A percentile compares a stretch with the other conserved stretches of the same genome.
These are phyloP conservation scores for Halyomorpha halys DNA, from an alignment of 1,140 invertebrate species.

Conservation along the genomic window DNA sequence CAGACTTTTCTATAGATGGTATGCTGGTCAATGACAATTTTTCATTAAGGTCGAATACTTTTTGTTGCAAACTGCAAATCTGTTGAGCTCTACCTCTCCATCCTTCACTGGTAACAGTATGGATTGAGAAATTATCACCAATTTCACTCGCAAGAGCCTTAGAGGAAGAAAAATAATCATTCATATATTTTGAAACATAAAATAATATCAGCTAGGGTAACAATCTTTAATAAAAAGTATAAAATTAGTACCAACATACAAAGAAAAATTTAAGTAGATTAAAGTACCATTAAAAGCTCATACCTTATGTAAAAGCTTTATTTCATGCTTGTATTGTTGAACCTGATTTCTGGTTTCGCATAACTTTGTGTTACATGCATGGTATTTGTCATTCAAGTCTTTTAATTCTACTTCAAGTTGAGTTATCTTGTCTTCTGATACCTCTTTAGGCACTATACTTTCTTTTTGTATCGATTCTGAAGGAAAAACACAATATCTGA, in stretches of 20 bases:
- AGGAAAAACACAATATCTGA: slow-evolving; percentile 6
- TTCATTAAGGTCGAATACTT: slow-evolving; percentile 48
- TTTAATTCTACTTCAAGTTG: slow-evolving; percentile 40
- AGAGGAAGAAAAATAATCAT: too few relatives aligned
- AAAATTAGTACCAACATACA: too few relatives aligned
- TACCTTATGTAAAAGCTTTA: slow-evolving; percentile 42
- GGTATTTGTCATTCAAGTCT: slow-evolving; percentile 48
- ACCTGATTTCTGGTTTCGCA: slow-evolving; percentile 54
- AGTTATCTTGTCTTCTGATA: slow-evolving; percentile 21
- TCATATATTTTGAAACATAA: too few relatives aligned
- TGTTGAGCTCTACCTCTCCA: slow-evolving; percentile 64
- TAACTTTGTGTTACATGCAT: slow-evolving; percentile 47
- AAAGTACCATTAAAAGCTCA: background rate
- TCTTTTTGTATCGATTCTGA: background rate
- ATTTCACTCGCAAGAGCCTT: slow-evolving; percentile 39
- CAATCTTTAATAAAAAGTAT: too few relatives aligned
- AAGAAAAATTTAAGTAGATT: background rate
- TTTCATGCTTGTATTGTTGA: slow-evolving; percentile 49
- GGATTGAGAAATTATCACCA: slow-evolving; percentile 45
- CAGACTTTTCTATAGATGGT: slow-evolving; percentile 17
- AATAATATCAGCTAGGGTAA: too few relatives aligned
- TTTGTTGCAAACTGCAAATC: slow-evolving; percentile 51
- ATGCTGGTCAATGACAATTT: slow-evolving; percentile 37
- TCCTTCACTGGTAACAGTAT: slow-evolving; percentile 28
- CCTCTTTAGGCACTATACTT: background rate